Base-by-base conservation (phyloP, 1,140 invertebrate genomes). In the Eupristina koningsbergeri region DNA sequence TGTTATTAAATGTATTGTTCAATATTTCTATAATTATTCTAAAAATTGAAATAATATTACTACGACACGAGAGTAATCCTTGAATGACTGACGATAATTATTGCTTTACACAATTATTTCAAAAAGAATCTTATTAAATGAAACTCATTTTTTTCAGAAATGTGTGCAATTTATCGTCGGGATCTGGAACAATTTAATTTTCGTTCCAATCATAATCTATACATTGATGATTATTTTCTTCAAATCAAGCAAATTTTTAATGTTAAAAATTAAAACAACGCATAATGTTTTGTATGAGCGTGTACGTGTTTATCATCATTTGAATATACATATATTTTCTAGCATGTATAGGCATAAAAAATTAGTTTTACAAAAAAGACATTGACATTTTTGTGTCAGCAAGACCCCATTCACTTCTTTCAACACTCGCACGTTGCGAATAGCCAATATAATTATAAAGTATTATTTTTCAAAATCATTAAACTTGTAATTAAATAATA, bases 371-470 rank as follows among this genome's bases (percentile, higher is more conserved):
- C 17, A 71, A 29, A 79, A 78, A 50, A 50, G 63, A 71, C 71
- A 77, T 78, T 78, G 76, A 63, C 64, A 83, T 78, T 77, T 79
- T 83, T 73, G 69, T 79, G 82, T 79, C 67, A 83, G 74, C 75
- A 41, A 39, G 76, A 78, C 50, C 45, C 63, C 75, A 64, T 82
- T 83, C 81, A 61, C 81, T 83, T 83, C 5, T 83, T 83, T 58
- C 75, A 61, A 83, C 64, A 71, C 50, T 15, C n/a, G 13, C 74
- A 47, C 31, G 3, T 67, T 47, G 29, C 63, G 19, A 31, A 67
- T 67, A 50, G 36, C 9, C 1, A 67, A 36, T 78, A 41, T 9
- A 64, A 78, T 61, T 64, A 19, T 78, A 22, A 39, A 77, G 11
- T 22, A 89, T 58, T 61, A 61, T 15, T 76, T 76, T 77, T 78